Evolutionary conservation across 2,113 vertebrate genomes (phyloP), one percentile per base, ranked within the genome.

Genomic region (Falcunculus frontatus): DNA sequence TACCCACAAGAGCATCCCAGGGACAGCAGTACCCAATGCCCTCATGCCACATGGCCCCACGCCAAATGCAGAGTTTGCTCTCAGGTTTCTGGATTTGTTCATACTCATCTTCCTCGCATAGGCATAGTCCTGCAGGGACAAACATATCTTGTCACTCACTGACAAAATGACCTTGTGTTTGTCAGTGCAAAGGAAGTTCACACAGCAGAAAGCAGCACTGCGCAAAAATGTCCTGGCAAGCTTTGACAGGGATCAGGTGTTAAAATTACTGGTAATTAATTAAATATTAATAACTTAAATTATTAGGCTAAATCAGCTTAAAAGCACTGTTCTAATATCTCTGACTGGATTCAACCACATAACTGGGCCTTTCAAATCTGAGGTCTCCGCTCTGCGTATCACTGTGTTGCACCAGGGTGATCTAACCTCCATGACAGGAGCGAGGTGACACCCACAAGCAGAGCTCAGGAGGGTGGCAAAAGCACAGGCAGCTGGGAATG

Each of bases 361-460:
- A 76, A 86, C 4, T 14, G 16, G 4, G 5, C 6, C 13, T 59
- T 93, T 88, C 22, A 47, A 64, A 90, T 20, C 16, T 37, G 57
- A 10, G 4, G 5, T 87, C 16, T 90, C 11, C 5, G 50, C 16
- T 64, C n/a, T 56, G 4, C 3, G 0, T 25, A 56, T 26, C 14
- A 25, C 5, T 15, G 0, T 33, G 11, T 29, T 6, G 11, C 1
- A 6, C 4, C 6, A 47, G 14, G 16, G 7, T 4, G 1, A 20
- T 33, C 16, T 75, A 67, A 83, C 7, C 20, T 63, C 18, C n/a
- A 17, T 53, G 42, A 68, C 44, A 76, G 37, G 11, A 72, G 20
- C 4, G 0, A 55, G 16, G 7, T 19, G 13, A 42, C 20, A 42
- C 32, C 6, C 25, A 55, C 8, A 65, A 75, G 50, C 0, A 0